These are phyloP conservation scores for Microdon myrmicae DNA, from an alignment of 2,888 invertebrate genomes.

Conservation along the genomic window DNA sequence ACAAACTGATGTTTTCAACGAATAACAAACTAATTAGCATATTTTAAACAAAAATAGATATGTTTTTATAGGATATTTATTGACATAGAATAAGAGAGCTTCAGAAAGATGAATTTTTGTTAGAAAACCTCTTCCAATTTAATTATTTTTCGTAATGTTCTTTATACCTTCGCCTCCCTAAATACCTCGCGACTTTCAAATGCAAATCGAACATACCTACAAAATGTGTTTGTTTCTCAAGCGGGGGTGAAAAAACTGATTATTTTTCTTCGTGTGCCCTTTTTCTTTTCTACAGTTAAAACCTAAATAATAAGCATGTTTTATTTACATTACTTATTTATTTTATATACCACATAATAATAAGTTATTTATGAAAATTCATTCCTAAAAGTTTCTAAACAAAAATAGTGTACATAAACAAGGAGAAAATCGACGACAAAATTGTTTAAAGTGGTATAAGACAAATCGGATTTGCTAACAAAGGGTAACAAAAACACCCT, in stretches of 20 bases:
- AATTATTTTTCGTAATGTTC: too few relatives aligned
- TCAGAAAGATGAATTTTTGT: too few relatives aligned
- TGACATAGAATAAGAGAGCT: too few relatives aligned
- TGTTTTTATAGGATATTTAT: too few relatives aligned
- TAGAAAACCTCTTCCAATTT: too few relatives aligned
- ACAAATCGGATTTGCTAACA: slow-evolving; percentile 19
- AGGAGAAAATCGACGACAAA: too few relatives aligned
- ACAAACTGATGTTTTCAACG: too few relatives aligned
- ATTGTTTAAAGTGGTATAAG: slow-evolving; percentile 27
- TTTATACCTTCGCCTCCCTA: too few relatives aligned
- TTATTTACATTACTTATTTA: slow-evolving; percentile 9
- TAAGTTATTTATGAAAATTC: slow-evolving; percentile 10
- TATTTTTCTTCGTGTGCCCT: slow-evolving; percentile 29
- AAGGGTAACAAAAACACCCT: slow-evolving; percentile 43
- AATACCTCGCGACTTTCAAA: background rate
- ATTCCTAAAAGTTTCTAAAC: slow-evolving; percentile 6
- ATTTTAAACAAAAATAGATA: too few relatives aligned
- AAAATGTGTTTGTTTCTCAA: slow-evolving; percentile 42
- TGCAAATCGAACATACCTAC: slow-evolving; percentile 24
- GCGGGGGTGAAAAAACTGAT: slow-evolving; percentile 44
- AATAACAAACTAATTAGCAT: too few relatives aligned
- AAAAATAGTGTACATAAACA: too few relatives aligned
- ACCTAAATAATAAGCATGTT: slow-evolving; percentile 48
- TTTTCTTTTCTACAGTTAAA: slow-evolving; percentile 37
- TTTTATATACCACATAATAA: slow-evolving; percentile 5